Conservation (phyloP, 2,113 vertebrate species). For the Puffinus mauretanicus region DNA sequence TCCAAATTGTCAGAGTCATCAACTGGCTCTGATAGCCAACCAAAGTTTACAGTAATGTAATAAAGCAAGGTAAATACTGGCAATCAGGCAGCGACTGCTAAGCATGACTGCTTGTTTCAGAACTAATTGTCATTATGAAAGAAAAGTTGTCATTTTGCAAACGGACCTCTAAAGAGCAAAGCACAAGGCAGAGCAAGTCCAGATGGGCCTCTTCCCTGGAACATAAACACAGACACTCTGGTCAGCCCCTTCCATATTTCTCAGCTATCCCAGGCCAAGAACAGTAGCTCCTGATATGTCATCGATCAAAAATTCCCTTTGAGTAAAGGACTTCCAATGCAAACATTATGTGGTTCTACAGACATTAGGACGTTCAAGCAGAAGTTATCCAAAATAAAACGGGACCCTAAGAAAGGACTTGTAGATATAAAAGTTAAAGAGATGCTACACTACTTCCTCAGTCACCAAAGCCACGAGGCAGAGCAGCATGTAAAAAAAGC, state of each 20-base stretch:
- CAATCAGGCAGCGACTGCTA: background rate
- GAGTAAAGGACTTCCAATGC: background rate
- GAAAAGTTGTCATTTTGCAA: constrained; percentile 35
- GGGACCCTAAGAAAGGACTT: background rate
- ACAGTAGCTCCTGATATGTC: background rate
- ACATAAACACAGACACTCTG: constrained; percentile 1
- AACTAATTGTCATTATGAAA: constrained; percentile 3
- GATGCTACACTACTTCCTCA: background rate
- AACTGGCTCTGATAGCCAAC: constrained; percentile 27
- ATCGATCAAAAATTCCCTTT: background rate
- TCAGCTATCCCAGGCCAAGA: constrained; percentile 5
- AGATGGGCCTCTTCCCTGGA: constrained; percentile 20
- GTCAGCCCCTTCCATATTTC: background rate
- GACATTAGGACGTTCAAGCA: background rate
- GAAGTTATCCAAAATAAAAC: background rate
- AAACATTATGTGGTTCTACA: background rate
- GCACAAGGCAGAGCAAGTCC: constrained; percentile 2
- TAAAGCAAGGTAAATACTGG: constrained; percentile 67
- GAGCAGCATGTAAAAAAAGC: background rate
- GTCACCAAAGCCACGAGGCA: background rate
- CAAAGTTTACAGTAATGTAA: constrained; percentile 38
- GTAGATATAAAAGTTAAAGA: background rate
- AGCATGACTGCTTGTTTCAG: background rate
- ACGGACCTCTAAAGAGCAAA: background rate
- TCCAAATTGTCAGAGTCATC: constrained; percentile 58